These are phyloP conservation scores for Ageneiosus marmoratus DNA, from an alignment of 2,113 vertebrate species.

Conservation along the genomic window DNA sequence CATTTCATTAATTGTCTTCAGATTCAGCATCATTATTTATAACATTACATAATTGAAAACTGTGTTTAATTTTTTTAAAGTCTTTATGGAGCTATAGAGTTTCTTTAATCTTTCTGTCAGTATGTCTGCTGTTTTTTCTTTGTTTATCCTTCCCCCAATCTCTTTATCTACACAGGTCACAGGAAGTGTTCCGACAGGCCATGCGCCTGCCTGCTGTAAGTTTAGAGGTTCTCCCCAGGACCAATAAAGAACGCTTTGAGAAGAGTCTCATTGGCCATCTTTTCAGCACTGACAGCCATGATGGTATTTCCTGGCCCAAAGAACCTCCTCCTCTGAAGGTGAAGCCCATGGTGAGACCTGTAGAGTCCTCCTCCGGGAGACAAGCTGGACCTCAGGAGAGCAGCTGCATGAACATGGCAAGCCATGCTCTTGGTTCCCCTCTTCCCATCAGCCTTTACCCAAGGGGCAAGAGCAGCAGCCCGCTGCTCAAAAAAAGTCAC, in stretches of 20 bases:
- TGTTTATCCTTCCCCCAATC: not conserved
- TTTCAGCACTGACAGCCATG: slow-evolving; percentile 68
- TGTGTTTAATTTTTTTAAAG: slow-evolving; percentile 36
- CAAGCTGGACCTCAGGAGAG: slow-evolving; percentile 57
- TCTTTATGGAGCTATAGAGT: slow-evolving; percentile 1
- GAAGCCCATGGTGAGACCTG: slow-evolving; percentile 73
- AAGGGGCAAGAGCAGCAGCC: slow-evolving; percentile 63
- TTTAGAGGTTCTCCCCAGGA: slow-evolving; percentile 82
- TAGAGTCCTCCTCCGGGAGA: slow-evolving; percentile 59
- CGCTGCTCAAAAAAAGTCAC: slow-evolving; percentile 72
- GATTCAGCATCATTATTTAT: slow-evolving; percentile 47
- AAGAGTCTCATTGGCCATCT: slow-evolving; percentile 84
- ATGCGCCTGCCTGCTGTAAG: slow-evolving; percentile 82
- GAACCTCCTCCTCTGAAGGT: slow-evolving; percentile 74
- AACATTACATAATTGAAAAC: slow-evolving; percentile 21
- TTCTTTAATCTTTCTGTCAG: not conserved
- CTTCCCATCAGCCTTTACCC: slow-evolving; percentile 59
- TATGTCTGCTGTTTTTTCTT: not conserved
- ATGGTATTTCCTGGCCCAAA: slow-evolving; percentile 73
- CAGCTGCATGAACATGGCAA: slow-evolving; percentile 51
- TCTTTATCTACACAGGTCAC: slow-evolving; percentile 76
- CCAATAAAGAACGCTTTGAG: slow-evolving; percentile 86
- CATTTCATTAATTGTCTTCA: slow-evolving; percentile 43
- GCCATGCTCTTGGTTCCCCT: slow-evolving; percentile 15
- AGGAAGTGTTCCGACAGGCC: slow-evolving; percentile 91